Evolutionary conservation across 2,113 vertebrate genomes (phyloP), one percentile per base, ranked within the genome.

Genomic region (Piprites chloris): DNA sequence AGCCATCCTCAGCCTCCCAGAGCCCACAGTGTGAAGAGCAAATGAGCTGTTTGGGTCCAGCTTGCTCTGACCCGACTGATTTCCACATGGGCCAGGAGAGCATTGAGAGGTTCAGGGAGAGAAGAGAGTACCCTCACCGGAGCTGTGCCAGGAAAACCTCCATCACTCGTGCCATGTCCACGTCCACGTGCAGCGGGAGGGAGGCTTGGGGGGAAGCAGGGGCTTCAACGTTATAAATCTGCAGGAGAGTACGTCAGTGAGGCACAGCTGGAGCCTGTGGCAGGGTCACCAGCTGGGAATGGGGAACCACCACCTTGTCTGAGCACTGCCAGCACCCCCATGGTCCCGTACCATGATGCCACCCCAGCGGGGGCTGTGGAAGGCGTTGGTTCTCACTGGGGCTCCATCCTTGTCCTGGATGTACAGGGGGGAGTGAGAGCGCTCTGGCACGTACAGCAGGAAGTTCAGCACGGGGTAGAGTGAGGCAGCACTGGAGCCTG

Each of bases 311-410:
- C 2, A 2, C 26, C 18, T 49, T 14, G 11, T 47, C 28, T 2
- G 6, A 69, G 56, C 14, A 4, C 55, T 44, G 12, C 49, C 21
- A 59, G 32, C 56, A 65, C 12, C 30, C 32, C 28, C 3, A 1
- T 0, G 0, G 10, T 5, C 33, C 72, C 95, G 4, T 97, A 99
- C 99, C 99, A 99, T 99, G 92, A 99, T 99, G 65, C 99, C 99
- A 0, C 99, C 99, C 99, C 99, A 99, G 58, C 99, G 99, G 26
- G 99, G 99, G 77, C 99, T 99, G 96, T 99, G 99, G 97, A 99
- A 99, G 4, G 99, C 99, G 1, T 99, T 99, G 81, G 98, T 98
- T 30, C 97, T 86, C 80, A 99, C 98, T 32, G 97, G 96, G 61
- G 95, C 95, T 21, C 98, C 99, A 3, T 98, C 97, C 94, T 97